These are phyloP conservation scores for Glossosoma conforme DNA, from an alignment of 1,140 invertebrate genomes.

Conservation along the genomic window DNA sequence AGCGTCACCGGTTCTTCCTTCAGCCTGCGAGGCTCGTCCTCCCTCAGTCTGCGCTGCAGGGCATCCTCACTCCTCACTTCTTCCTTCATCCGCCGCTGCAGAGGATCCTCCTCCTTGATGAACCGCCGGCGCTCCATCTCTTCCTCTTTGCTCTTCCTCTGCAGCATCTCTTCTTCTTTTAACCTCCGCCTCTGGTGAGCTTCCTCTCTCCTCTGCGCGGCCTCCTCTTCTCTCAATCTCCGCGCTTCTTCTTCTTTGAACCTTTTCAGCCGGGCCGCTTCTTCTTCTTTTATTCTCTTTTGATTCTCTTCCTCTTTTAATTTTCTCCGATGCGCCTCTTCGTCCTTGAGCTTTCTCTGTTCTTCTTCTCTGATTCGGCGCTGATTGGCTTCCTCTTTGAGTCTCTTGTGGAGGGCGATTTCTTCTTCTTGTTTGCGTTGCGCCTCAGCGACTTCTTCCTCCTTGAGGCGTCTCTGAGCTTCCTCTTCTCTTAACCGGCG, in stretches of 20 bases:
- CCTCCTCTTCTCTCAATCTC: conserved; percentile 9
- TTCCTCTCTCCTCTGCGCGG: conserved; percentile 5
- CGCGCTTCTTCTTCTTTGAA: conserved; percentile 19
- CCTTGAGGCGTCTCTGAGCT: background rate
- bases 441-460: conserved; percentile 9
- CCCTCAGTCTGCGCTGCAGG: conserved; percentile 18
- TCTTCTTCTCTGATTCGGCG: conserved; percentile 25
- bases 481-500: conserved; percentile 18
- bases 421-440: conserved; percentile 4
- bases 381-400: conserved; percentile 34
- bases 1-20: conserved; percentile 6
- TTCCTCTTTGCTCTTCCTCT: conserved; percentile 24
- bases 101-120: conserved; percentile 18
- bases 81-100: conserved; percentile 20
- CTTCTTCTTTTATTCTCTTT: conserved; percentile 23
- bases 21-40: conserved; percentile 15
- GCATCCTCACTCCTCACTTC: conserved; percentile 22
- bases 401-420: conserved; percentile 3
- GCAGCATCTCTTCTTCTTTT: background rate
- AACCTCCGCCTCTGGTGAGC: too few species aligned
- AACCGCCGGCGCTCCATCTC: conserved; percentile 15
- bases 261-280: conserved; percentile 9
- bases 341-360: conserved; percentile 15
- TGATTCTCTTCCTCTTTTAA: conserved; percentile 17
- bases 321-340: conserved; percentile 18